Percentiles rank a stretch among this genome's conserved stretches.
Evolutionary conservation across 2,113 vertebrate genomes (phyloP).

Genomic region (Labrus mixtus): DNA sequence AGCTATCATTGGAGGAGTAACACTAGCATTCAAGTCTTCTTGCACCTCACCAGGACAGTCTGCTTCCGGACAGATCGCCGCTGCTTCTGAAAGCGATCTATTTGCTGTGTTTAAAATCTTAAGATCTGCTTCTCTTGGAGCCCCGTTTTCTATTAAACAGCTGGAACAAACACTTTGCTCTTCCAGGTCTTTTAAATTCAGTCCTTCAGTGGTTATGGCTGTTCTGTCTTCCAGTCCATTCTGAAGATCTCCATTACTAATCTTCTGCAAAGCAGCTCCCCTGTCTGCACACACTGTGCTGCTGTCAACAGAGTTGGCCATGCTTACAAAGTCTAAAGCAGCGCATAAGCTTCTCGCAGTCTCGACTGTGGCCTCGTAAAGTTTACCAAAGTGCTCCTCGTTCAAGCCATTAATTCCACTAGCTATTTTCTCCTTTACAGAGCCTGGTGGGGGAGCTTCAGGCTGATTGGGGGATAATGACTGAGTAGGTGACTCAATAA

Average conservation of each 20-base stretch:
- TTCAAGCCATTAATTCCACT: constrained; percentile 89
- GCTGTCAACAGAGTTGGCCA: constrained; percentile 69
- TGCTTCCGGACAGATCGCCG: constrained; percentile 62
- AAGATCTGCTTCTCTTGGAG: constrained; percentile 63
- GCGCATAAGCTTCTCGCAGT: constrained; percentile 93
- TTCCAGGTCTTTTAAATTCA: constrained; percentile 62
- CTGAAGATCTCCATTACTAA: constrained; percentile 14
- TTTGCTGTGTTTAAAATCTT: constrained; percentile 69
- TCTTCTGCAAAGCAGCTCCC: constrained; percentile 14
- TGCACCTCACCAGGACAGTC: constrained; percentile 57
- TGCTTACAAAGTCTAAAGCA: constrained; percentile 92
- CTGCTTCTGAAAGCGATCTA: constrained; percentile 73
- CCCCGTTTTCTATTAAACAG: constrained; percentile 81
- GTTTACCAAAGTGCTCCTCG: constrained; percentile 90
- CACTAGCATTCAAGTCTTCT: constrained; percentile 13
- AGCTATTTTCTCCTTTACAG: constrained; percentile 83
- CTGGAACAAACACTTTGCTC: constrained; percentile 88
- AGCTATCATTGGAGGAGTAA: constrained; percentile 61
- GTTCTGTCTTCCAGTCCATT: constrained; percentile 37
- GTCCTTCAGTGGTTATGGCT: constrained; percentile 14
- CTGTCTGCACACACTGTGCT: constrained; percentile 15
- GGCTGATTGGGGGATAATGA: constrained; percentile 12
- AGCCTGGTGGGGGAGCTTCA: constrained; percentile 45
- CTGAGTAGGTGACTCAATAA: constrained; percentile 25
- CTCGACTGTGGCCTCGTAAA: constrained; percentile 95